Evolutionary conservation across 2,888 invertebrate species (phyloP).

Genomic region (Aspidapion aeneum): DNA sequence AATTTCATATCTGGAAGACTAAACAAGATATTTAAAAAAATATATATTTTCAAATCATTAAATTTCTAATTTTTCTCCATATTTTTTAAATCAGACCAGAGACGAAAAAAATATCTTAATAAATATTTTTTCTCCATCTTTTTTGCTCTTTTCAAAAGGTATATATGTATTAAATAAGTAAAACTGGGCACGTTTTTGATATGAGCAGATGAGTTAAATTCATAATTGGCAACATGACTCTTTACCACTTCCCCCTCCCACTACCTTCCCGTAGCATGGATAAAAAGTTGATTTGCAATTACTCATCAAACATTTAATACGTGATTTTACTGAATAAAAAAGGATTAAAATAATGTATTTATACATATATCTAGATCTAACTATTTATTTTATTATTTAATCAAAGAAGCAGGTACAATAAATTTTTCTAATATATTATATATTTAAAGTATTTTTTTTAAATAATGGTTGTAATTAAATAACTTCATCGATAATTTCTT

Average conservation of each 20-base stretch:
- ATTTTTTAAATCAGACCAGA: background rate
- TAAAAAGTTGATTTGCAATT: background rate
- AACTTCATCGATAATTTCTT: no score
- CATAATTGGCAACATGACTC: background rate
- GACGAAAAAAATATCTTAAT: background rate
- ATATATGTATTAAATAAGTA: background rate
- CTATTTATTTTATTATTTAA: background rate
- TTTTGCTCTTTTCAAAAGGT: background rate
- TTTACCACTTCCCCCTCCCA: background rate
- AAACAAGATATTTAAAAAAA: background rate
- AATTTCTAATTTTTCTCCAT: background rate
- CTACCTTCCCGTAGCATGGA: background rate
- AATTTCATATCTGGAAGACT: background rate
- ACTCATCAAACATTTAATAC: background rate
- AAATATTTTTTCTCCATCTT: background rate
- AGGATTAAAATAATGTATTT: background rate
- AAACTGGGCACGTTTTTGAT: background rate
- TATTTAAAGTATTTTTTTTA: no score
- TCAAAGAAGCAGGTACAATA: background rate
- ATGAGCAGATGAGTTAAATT: background rate
- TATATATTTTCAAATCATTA: background rate
- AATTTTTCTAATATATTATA: no score
- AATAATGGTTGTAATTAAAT: no score
- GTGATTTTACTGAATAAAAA: background rate
- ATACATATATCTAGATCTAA: background rate